Evolutionary conservation across 2,888 invertebrate genomes (phyloP).

Genomic region (Actias luna): DNA sequence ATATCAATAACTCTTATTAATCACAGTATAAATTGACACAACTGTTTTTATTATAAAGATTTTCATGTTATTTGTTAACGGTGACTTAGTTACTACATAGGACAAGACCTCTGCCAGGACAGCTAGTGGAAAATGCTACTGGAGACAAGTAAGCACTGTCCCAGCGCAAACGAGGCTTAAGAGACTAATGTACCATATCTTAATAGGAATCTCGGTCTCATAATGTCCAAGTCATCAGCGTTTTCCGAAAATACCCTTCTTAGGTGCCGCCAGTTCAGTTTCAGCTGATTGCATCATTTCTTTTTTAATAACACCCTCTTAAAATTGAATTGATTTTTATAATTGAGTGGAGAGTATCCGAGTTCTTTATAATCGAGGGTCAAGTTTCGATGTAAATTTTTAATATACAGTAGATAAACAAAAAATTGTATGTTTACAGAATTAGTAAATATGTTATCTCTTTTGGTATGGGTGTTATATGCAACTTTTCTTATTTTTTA

Average conservation of each 20-base stretch:
- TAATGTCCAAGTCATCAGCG: slow-evolving; percentile 78
- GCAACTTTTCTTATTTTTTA: too few species aligned
- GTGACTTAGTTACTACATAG: too few species aligned
- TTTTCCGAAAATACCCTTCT: slow-evolving; percentile 67
- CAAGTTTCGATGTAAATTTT: not conserved
- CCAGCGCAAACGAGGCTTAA: slow-evolving; percentile 46
- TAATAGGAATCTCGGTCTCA: slow-evolving; percentile 77
- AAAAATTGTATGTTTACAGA: too few species aligned
- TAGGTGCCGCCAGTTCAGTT: slow-evolving; percentile 47
- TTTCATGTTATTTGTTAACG: too few species aligned
- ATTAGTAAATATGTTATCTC: too few species aligned
- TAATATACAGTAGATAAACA: not conserved
- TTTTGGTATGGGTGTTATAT: too few species aligned
- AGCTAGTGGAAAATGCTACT: slow-evolving; percentile 21
- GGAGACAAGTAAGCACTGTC: slow-evolving; percentile 28
- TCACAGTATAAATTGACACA: too few species aligned
- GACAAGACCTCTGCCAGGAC: too few species aligned
- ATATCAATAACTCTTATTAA: too few species aligned
- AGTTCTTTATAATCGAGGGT: not conserved
- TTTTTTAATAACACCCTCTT: slow-evolving; percentile 62
- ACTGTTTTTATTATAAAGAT: too few species aligned
- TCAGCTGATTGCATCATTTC: slow-evolving; percentile 60
- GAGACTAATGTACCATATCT: slow-evolving; percentile 75
- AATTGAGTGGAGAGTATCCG: not conserved
- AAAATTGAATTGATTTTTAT: slow-evolving; percentile 44